Evolutionary conservation across 2,888 invertebrate species (phyloP).

Genomic region (Cylindroiulus punctatus): DNA sequence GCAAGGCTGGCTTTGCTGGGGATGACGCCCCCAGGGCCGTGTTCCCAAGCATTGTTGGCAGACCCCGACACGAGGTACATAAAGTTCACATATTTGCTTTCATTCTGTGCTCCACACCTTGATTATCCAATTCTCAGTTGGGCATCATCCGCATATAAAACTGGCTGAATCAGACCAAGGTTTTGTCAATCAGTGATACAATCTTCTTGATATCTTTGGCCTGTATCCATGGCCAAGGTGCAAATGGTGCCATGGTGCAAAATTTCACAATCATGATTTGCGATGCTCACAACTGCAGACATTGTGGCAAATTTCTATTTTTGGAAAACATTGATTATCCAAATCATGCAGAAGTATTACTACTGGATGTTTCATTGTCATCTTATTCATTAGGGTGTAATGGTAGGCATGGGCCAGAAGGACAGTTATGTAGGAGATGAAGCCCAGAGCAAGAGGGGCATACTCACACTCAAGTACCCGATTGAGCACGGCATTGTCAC

Average conservation of each 20-base stretch:
- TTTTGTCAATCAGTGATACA: background rate
- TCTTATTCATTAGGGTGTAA: slow-evolving; percentile 63
- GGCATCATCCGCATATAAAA: background rate
- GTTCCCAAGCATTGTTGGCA: slow-evolving; percentile 70
- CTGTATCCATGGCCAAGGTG: too few relatives aligned
- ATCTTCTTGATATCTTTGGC: too few relatives aligned
- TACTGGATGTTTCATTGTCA: background rate
- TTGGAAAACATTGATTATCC: slow-evolving; percentile 67
- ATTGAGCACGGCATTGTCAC: slow-evolving; percentile 97
- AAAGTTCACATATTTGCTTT: background rate
- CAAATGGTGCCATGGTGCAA: too few relatives aligned
- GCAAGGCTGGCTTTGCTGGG: slow-evolving; percentile 80
- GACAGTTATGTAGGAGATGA: slow-evolving; percentile 67
- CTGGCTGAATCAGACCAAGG: background rate
- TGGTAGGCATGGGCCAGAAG: slow-evolving; percentile 68
- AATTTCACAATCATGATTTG: background rate
- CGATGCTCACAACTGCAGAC: background rate
- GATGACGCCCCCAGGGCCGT: slow-evolving; percentile 67
- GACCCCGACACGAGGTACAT: slow-evolving; percentile 73
- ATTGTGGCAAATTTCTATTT: background rate
- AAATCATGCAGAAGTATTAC: too few relatives aligned
- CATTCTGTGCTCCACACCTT: background rate
- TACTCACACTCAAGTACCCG: slow-evolving; percentile 93
- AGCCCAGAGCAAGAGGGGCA: slow-evolving; percentile 79
- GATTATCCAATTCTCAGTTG: too few relatives aligned